Evolutionary conservation across 1,140 invertebrate species (phyloP).

Genomic region (Microplitis mediator): DNA sequence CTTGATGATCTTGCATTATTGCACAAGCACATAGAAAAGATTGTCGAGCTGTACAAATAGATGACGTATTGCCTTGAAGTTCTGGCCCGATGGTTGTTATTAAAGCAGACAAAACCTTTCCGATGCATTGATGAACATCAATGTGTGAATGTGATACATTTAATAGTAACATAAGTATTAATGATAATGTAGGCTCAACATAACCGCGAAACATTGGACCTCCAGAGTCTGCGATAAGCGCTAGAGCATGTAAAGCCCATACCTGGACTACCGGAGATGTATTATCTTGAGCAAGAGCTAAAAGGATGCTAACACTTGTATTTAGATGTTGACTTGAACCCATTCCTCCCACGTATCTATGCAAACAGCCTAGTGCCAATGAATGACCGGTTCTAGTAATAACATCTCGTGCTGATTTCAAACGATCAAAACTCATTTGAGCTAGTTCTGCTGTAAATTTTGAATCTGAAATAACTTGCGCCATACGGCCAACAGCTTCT

Average conservation of each 20-base stretch:
- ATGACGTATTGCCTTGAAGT: constrained; percentile 81
- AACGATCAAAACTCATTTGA: constrained; percentile 87
- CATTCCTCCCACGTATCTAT: constrained; percentile 89
- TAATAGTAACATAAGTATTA: constrained; percentile 88
- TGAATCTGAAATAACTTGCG: constrained; percentile 84
- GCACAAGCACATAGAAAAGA: constrained; percentile 88
- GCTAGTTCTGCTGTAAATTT: constrained; percentile 90
- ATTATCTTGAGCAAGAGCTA: constrained; percentile 92
- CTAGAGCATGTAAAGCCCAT: constrained; percentile 94
- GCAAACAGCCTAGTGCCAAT: constrained; percentile 89
- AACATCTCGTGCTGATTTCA: constrained; percentile 88
- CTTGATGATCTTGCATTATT: constrained; percentile 90
- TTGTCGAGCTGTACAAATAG: constrained; percentile 74
- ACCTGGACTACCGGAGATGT: constrained; percentile 90
- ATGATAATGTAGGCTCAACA: constrained; percentile 90
- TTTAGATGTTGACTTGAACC: constrained; percentile 91
- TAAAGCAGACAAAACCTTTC: constrained; percentile 89
- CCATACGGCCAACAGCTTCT: constrained; percentile 87
- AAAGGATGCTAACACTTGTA: constrained; percentile 90
- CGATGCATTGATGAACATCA: constrained; percentile 94
- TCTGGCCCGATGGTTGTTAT: constrained; percentile 99
- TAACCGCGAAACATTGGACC: constrained; percentile 98
- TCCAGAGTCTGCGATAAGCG: constrained; percentile 95
- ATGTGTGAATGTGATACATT: constrained; percentile 87
- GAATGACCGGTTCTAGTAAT: constrained; percentile 90